Evolutionary conservation across 2,797 vertebrate species (phyloP), one percentile per base, ranked within the genome.

Genomic region (Staurois parvus): DNA sequence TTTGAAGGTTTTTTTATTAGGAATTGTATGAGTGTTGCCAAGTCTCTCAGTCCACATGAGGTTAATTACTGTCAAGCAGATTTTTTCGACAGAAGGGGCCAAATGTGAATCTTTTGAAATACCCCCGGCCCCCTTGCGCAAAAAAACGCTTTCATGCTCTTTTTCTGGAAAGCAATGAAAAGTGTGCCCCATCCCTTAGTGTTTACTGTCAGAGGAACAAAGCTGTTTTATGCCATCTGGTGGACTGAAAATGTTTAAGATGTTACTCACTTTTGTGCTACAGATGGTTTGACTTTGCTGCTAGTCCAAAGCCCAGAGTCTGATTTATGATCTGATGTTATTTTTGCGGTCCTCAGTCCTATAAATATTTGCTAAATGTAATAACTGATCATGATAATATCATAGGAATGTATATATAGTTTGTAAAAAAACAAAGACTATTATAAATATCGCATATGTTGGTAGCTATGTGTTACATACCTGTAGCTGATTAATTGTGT

Each of bases 191-290:
- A 28, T 86, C 73, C 79, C 79, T 82, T 45, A 40, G 79, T 29
- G 72, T 29, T 24, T 40, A 28, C 79, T 21, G 73, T 82, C n/a
- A 73, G 70, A 21, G 13, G 66, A 77, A 78, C 74, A 86, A 82
- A 82, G 45, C 70, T 32, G 72, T 72, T 82, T 72, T 77, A 76
- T 82, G 85, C 85, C 85, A 86, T 86, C 85, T 86, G 85, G 28
- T 48, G 67, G 64, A 67, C 79, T 72, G 67, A 72, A 59, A 75
- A 69, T 76, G 73, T 77, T 72, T 70, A 86, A 86, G 85, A 86
- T 78, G 34, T 73, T 78, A 17, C 52, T 12, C 32, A 64, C 48
- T 77, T 59, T 76, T 15, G n/a, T 82, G 52, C 68, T 37, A 24
- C 85, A 86, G 85, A 82, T 86, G 85, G 85, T 72, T 70, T 72